Evolutionary conservation across 2,113 vertebrate genomes (phyloP).

Genomic region (Pao palembangensis): DNA sequence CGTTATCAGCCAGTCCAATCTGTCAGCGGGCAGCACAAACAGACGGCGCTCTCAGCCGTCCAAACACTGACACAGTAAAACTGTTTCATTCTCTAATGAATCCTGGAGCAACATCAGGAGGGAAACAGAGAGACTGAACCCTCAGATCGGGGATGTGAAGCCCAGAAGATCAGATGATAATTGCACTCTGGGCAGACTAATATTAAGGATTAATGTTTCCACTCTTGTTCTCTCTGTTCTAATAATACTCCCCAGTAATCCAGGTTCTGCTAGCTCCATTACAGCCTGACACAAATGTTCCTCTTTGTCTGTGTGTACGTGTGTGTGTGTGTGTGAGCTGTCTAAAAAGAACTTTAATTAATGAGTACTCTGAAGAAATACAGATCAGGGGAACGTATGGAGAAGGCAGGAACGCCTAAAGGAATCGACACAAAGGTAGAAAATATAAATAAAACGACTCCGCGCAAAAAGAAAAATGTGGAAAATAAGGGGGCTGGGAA

Average conservation of each 20-base stretch:
- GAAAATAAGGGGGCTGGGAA: slow-evolving; percentile 5
- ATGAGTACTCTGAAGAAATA: not conserved
- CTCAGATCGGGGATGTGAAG: slow-evolving; percentile 22
- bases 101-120: slow-evolving; percentile 19
- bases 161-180: slow-evolving; percentile 32
- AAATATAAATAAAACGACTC: not conserved
- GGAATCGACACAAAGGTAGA: not conserved
- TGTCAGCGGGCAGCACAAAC: slow-evolving; percentile 5
- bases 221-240: slow-evolving; percentile 44
- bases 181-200: slow-evolving; percentile 25
- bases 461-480: not conserved
- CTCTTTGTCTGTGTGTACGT: slow-evolving; percentile 4
- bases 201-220: slow-evolving; percentile 44
- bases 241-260: slow-evolving; percentile 43
- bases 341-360: slow-evolving; percentile 41
- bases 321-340: slow-evolving; percentile 5
- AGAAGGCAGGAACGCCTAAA: not conserved
- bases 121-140: not conserved
- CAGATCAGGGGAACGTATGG: not conserved
- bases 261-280: slow-evolving; percentile 53
- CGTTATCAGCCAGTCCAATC: not conserved
- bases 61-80: not conserved
- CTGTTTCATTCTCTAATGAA: slow-evolving; percentile 3
- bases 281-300: slow-evolving; percentile 42
- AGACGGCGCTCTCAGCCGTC: slow-evolving; percentile 6